A percentile compares a stretch with the other conserved stretches of the same genome.
These are phyloP conservation scores for Chaetorhynchus papuensis DNA, from an alignment of 2,113 vertebrate genomes.

Conservation along the genomic window DNA sequence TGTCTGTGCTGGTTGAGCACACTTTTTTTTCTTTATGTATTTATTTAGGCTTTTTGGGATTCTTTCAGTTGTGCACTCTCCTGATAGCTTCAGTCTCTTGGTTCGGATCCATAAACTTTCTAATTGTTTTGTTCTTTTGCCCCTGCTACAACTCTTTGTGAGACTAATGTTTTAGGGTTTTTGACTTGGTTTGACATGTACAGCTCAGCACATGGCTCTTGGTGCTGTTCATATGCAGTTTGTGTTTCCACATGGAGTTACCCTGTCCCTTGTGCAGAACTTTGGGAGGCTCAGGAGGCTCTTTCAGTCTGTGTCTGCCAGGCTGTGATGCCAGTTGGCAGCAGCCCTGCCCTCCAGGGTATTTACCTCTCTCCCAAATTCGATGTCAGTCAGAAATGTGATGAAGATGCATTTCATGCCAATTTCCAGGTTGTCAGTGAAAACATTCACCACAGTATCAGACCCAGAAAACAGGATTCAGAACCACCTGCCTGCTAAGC, in stretches of 20 bases:
- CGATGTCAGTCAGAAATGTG: not conserved
- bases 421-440: not conserved
- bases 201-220: not conserved
- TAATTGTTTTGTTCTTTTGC: not conserved
- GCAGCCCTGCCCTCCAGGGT: fast-evolving
- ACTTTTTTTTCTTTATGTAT: not conserved
- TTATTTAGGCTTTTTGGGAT: not conserved
- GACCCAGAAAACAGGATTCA: not conserved
- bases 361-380: not conserved
- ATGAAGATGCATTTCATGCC: not conserved
- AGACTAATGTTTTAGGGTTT: not conserved
- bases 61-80: not conserved
- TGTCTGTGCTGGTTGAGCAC: not conserved
- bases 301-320: not conserved
- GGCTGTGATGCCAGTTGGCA: not conserved
- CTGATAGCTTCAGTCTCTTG: not conserved
- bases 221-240: not conserved
- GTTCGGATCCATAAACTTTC: not conserved
- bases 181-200: not conserved
- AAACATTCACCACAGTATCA: not conserved
- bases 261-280: not conserved
- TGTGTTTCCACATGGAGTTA: not conserved
- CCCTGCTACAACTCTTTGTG: not conserved
- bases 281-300: not conserved
- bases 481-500: not conserved